Conservation (phyloP, 2,888 invertebrate species). For the Chalcosyrphus nemorum region DNA sequence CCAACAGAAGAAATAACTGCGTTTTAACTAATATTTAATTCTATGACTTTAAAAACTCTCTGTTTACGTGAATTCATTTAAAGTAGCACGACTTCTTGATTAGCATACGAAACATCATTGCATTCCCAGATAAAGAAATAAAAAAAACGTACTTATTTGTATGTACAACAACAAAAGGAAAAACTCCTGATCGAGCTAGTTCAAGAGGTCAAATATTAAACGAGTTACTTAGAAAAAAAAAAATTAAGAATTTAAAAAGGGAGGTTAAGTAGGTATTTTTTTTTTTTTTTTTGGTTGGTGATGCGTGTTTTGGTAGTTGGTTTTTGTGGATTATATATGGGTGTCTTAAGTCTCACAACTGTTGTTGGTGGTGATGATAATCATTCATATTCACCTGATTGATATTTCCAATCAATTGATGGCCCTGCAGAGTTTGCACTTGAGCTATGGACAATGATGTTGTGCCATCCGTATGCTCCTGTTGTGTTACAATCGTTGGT, state of each 20-base stretch:
- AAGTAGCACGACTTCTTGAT: too few species aligned
- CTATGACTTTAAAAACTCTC: too few species aligned
- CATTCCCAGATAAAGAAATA: neutral
- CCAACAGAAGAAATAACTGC: too few species aligned
- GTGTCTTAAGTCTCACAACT: conserved; percentile 70
- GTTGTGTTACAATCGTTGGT: conserved; percentile 79
- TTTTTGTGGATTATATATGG: conserved; percentile 48
- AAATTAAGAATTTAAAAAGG: conserved; percentile 29
- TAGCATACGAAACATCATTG: neutral
- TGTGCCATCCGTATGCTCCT: conserved; percentile 81
- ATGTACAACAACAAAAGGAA: conserved; percentile 1
- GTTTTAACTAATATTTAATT: too few species aligned
- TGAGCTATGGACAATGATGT: conserved; percentile 82
- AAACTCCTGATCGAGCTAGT: neutral
- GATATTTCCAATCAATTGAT: conserved; percentile 82
- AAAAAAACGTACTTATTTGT: neutral
- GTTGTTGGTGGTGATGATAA: conserved; percentile 79
- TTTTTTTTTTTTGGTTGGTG: conserved; percentile 51
- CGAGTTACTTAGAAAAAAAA: conserved; percentile 28
- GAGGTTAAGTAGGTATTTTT: conserved; percentile 39
- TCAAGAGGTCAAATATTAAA: conserved; percentile 1
- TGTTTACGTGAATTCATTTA: neutral
- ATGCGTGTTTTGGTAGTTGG: conserved; percentile 51
- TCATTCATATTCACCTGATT: conserved; percentile 82
- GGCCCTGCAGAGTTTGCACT: conserved; percentile 82